A percentile compares a stretch with the other conserved stretches of the same genome.
phyloP scores from a whole-genome alignment of 2,113 vertebrate genomes.

The Pterocles gutturalis region DNA sequence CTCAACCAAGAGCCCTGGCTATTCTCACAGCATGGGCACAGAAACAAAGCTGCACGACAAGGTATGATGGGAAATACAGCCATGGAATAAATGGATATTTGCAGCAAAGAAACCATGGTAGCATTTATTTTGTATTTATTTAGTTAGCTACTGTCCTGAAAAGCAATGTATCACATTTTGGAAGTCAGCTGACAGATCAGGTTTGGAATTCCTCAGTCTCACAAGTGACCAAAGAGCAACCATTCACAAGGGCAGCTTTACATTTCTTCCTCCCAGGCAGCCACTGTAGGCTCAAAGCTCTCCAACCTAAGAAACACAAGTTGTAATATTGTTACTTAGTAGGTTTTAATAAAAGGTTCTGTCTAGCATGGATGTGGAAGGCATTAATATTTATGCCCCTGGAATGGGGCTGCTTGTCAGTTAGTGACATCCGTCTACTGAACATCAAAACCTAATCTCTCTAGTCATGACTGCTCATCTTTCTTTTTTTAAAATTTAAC shows the following conservation, averaged over 20 bases:
- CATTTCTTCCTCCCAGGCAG: neutral
- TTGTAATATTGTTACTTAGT: neutral
- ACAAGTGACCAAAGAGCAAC: neutral
- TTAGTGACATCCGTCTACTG: neutral
- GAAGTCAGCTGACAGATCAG: neutral
- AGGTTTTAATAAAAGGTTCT: neutral
- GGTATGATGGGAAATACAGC: neutral
- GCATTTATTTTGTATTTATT: neutral
- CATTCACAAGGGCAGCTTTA: neutral
- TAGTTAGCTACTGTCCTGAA: neutral
- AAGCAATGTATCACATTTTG: neutral
- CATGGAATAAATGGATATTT: neutral
- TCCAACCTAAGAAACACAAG: neutral
- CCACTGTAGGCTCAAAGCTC: neutral
- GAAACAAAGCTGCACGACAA: neutral
- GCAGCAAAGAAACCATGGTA: neutral
- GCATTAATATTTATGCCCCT: conserved; percentile 44
- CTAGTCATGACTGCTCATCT: neutral
- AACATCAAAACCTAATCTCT: neutral
- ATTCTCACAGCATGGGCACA: neutral
- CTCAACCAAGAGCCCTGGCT: neutral
- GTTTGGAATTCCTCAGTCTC: neutral
- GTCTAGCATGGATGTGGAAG: neutral
- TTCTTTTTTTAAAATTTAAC: neutral
- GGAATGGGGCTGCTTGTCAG: conserved; percentile 9